Conservation (phyloP, 2,888 invertebrate species). For the Polydrusus pterygomalis region DNA sequence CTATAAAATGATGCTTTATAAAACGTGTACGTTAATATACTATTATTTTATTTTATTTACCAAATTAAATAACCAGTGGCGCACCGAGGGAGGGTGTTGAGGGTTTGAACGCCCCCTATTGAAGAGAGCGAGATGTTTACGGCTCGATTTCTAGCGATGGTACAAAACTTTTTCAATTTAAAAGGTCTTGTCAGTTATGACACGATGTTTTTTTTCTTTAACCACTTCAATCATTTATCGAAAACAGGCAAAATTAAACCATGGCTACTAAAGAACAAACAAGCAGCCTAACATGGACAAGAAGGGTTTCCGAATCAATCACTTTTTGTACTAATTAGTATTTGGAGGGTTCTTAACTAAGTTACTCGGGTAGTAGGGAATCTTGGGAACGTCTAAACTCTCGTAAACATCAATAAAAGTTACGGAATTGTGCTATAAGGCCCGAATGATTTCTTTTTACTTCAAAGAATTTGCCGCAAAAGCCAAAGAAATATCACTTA, state of each 20-base stretch:
- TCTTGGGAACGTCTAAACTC: conserved; percentile 12
- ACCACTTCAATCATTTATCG: conserved; percentile 9
- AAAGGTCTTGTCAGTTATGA: background rate
- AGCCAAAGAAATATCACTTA: conserved; percentile 40
- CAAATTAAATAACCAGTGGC: too few species aligned
- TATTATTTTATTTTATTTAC: too few species aligned
- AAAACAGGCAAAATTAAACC: conserved; percentile 28
- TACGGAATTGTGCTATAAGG: conserved; percentile 38
- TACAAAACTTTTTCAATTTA: too few species aligned
- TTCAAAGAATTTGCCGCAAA: conserved; percentile 31
- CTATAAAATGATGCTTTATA: too few species aligned
- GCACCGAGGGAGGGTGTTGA: too few species aligned
- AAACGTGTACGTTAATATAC: too few species aligned
- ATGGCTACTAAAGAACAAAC: conserved; percentile 8
- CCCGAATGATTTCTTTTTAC: conserved; percentile 34
- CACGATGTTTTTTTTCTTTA: background rate
- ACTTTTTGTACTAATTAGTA: conserved; percentile 44
- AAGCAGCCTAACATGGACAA: conserved; percentile 27
- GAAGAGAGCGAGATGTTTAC: too few species aligned
- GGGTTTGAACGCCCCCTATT: too few species aligned
- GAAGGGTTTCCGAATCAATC: conserved; percentile 39
- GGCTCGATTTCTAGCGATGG: too few species aligned
- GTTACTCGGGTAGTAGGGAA: conserved; percentile 28
- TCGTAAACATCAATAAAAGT: conserved; percentile 42
- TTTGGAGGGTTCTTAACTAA: conserved; percentile 35